Base-by-base conservation (phyloP, 1,140 invertebrate genomes). In the Daktulosphaira vitifoliae region DNA sequence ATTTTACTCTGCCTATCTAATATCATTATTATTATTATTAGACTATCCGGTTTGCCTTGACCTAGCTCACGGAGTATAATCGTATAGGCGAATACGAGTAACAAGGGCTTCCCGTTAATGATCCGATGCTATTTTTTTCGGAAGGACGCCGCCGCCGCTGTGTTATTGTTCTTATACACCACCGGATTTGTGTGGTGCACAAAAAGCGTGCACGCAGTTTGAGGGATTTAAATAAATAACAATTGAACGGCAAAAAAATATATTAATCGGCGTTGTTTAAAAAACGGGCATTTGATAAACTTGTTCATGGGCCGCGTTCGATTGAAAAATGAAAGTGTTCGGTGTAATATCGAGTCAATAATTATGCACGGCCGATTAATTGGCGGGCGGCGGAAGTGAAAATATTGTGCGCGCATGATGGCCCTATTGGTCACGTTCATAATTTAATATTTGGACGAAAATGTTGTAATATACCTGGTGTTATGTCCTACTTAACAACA, bases 91-190 rank as follows among this genome's bases (percentile, higher is more conserved):
- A 62, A n/a, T n/a, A n/a, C n/a, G n/a, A n/a, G n/a, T n/a, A 62
- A 62, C 56, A 62, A 62, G 56, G 56, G 56, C 56, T 23, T 48
- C 56, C 56, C 56, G 56, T 62, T 62, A 62, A 38, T 25, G 26
- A 39, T 62, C 16, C 22, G 25, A 62, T 62, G 42, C 29, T 62
- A 46, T 59, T 25, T n/a, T n/a, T 23, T 44, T 9, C 42, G 42
- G 54, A 59, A 59, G 54, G 54, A 59, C 54, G 16, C 20, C 44
- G 39, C 11, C 29, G 29, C 11, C 29, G 29, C 29, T 11, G 29
- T 33, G 29, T 33, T 33, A 6, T 33, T 33, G 11, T 33, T 33
- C 5, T 33, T 33, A 33, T 33, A 33, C 29, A 33, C 29, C 5
- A 33, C 29, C 29, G n/a, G n/a, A n/a, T n/a, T n/a, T n/a, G n/a